A percentile compares a stretch with the other conserved stretches of the same genome.
These are phyloP conservation scores for Rhynchonema sp. DNA, from an alignment of 2,888 invertebrate species.

Conservation along the genomic window DNA sequence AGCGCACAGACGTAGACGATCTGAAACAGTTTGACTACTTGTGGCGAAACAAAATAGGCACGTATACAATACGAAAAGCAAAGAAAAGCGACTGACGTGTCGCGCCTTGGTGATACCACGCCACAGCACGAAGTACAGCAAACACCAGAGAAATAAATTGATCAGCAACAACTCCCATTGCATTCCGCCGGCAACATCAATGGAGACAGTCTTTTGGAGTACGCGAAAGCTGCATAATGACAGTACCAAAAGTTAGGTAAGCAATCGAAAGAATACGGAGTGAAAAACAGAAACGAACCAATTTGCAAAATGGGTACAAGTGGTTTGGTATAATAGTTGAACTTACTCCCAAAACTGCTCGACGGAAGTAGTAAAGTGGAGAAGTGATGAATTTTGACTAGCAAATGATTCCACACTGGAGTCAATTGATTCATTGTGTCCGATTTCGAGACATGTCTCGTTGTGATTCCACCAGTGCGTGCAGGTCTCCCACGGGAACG, in stretches of 20 bases:
- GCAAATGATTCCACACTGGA: too few species aligned
- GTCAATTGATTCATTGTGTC: neutral
- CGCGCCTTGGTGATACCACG: conserved; percentile 28
- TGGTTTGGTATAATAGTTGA: neutral
- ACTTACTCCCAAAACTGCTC: conserved; percentile 28
- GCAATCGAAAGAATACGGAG: too few species aligned
- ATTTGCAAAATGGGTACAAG: neutral
- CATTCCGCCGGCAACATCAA: conserved; percentile 22
- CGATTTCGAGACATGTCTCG: neutral
- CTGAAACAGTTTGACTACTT: conserved; percentile 10
- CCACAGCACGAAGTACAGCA: conserved; percentile 27
- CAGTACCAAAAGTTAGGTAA: too few species aligned
- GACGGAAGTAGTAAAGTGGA: conserved; percentile 15
- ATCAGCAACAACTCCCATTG: conserved; percentile 24
- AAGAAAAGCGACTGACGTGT: conserved; percentile 12
- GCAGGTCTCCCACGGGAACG: conserved; percentile 25
- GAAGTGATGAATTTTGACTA: too few species aligned
- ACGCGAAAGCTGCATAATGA: conserved; percentile 16
- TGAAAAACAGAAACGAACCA: too few species aligned
- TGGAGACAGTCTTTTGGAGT: conserved; percentile 18
- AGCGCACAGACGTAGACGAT: conserved; percentile 28
- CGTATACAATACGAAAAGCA: neutral
- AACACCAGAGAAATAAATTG: conserved; percentile 19
- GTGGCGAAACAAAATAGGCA: neutral
- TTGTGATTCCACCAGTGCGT: neutral